phyloP scores from a whole-genome alignment of 2,113 vertebrate genomes.

The Tachycineta bicolor region DNA sequence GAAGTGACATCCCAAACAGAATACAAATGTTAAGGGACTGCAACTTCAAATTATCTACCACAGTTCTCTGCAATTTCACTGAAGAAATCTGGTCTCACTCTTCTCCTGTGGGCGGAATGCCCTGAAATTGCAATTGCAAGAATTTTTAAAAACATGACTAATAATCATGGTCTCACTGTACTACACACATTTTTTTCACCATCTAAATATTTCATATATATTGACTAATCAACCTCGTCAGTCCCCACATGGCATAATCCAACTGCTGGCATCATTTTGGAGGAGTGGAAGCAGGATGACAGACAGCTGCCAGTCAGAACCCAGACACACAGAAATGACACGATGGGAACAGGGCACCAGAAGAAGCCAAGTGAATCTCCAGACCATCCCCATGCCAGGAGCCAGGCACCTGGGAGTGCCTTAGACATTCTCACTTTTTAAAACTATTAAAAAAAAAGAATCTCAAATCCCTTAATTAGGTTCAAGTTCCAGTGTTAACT shows the following conservation, averaged over 20 bases:
- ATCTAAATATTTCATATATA: not conserved
- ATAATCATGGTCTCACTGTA: not conserved
- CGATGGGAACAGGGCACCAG: not conserved
- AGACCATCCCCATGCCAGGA: not conserved
- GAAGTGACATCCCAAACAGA: slow-evolving; percentile 27
- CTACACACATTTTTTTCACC: not conserved
- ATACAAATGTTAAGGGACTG: slow-evolving; percentile 5
- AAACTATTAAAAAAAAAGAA: not conserved
- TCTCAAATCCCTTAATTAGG: not conserved
- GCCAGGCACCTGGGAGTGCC: not conserved
- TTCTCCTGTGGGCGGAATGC: not conserved
- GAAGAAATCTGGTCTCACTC: not conserved
- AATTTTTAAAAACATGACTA: not conserved
- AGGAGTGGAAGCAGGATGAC: not conserved
- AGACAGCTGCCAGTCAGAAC: not conserved
- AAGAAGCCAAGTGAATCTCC: not conserved
- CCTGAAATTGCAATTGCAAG: not conserved
- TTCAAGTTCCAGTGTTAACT: not conserved
- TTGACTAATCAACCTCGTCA: not conserved
- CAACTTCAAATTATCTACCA: not conserved
- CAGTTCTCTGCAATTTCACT: not conserved
- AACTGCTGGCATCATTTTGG: not conserved
- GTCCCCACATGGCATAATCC: not conserved
- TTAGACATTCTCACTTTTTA: not conserved
- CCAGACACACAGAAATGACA: not conserved